Evolutionary conservation across 2,888 invertebrate species (phyloP), one percentile per base, ranked within the genome.

Genomic region (Temnothorax unifasciatus): DNA sequence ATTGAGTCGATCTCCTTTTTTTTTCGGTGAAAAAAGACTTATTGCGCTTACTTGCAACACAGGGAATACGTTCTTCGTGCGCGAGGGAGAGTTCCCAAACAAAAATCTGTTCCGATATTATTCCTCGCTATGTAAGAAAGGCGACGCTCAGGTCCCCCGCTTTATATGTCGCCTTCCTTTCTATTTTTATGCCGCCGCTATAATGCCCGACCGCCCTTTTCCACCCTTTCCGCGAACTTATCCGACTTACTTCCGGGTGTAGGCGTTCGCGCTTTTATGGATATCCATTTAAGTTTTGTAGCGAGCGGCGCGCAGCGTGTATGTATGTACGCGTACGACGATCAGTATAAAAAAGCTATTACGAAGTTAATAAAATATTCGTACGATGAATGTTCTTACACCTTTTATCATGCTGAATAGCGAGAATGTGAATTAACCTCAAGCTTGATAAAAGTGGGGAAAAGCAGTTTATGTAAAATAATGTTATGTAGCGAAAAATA

Each of bases 201-300:
- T 88, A 88, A 87, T 63, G 63, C 66, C 66, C 82, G 68, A 66
- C 29, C 34, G 68, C 83, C 75, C 69, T 89, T 89, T 87, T 82
- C 84, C 84, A 83, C 86, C 84, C 77, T 64, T 88, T 85, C 82
- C 77, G 25, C 64, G 68, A 88, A 86, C 84, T 90, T 87, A 85
- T 76, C 76, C 87, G 84, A 86, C 87, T 77, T 77, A 77, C 68
- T 87, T 86, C 86, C 89, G 88, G 29, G 29, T 86, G 83, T 89
- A 89, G 79, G 82, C 83, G 82, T 87, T 86, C 84, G 84, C 86
- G 84, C 85, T 85, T 90, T 90, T 90, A 90, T 86, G 87, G 86
- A 84, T 83, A 83, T 84, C 83, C 90, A 87, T 90, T 90, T 86
- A 86, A 90, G 90, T 90, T 90, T 82, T 79, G 79, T 83, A 64